phyloP scores from a whole-genome alignment of 2,797 vertebrate genomes.

The Poliocrania exsul region DNA sequence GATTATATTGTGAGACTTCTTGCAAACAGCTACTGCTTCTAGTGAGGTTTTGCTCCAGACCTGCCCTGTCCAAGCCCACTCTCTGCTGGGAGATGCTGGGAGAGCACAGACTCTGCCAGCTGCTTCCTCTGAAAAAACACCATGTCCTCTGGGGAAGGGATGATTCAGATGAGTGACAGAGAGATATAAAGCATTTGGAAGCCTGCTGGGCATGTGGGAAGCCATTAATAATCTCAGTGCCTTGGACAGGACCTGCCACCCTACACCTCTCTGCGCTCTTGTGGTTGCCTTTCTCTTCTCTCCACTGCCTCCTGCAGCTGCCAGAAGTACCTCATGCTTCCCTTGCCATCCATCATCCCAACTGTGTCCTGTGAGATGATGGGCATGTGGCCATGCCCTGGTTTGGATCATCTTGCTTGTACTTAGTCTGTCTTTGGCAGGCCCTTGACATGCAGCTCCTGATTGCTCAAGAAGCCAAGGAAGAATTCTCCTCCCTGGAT shows the following conservation, averaged over 20 bases:
- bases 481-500: neutral
- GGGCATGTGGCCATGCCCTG: accelerated
- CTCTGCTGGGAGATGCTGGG: neutral
- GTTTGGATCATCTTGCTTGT: neutral
- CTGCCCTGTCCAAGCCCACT: neutral
- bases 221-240: neutral
- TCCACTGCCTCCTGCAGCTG: neutral
- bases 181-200: neutral
- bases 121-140: neutral
- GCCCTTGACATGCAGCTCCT: neutral
- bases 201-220: neutral
- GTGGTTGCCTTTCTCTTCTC: neutral
- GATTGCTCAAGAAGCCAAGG: neutral
- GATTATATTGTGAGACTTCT: neutral
- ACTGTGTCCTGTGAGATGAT: neutral
- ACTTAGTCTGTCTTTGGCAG: neutral
- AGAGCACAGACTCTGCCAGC: neutral
- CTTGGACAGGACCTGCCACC: neutral
- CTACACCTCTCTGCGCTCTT: accelerated
- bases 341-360: neutral
- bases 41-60: neutral
- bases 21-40: neutral
- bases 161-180: neutral
- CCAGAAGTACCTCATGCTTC: neutral
- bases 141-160: neutral